Percentiles rank a stretch among this genome's conserved stretches.
phyloP scores from a whole-genome alignment of 92 coral and sea anemone species.

The Zoanthus gigantus region DNA sequence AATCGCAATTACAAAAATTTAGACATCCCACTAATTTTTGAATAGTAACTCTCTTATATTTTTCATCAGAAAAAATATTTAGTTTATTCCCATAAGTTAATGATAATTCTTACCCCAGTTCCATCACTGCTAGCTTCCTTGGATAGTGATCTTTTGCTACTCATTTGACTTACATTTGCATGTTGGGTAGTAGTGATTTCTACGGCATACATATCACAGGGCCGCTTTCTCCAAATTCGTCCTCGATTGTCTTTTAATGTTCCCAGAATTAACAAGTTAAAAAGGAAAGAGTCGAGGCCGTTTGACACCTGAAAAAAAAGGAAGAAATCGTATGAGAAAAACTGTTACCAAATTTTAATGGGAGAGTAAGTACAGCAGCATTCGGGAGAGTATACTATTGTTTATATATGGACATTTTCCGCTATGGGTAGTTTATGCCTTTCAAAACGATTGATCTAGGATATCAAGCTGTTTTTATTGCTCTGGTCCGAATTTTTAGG shows the following conservation, averaged over 20 bases:
- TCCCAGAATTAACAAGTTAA: conserved; percentile 79
- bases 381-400: neutral
- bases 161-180: neutral
- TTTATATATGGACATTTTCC: no score
- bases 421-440: no score
- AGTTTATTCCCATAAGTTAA: no score
- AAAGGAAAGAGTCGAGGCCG: conserved; percentile 81
- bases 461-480: no score
- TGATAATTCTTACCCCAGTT: conserved; percentile 14
- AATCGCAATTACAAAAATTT: no score
- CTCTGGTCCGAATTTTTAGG: no score
- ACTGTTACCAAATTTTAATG: no score
- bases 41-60: no score
- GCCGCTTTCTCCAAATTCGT: conserved; percentile 83
- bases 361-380: neutral
- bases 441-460: no score
- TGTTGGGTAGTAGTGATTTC: conserved; percentile 68
- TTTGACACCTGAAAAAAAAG: neutral
- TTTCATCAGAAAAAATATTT: no score
- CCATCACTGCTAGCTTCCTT: neutral
- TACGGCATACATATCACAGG: conserved; percentile 81
- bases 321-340: neutral
- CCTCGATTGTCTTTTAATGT: conserved; percentile 71
- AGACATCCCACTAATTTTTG: no score
- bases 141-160: neutral